phyloP scores from a whole-genome alignment of 2,113 vertebrate species.

The Dasyurus viverrinus region DNA sequence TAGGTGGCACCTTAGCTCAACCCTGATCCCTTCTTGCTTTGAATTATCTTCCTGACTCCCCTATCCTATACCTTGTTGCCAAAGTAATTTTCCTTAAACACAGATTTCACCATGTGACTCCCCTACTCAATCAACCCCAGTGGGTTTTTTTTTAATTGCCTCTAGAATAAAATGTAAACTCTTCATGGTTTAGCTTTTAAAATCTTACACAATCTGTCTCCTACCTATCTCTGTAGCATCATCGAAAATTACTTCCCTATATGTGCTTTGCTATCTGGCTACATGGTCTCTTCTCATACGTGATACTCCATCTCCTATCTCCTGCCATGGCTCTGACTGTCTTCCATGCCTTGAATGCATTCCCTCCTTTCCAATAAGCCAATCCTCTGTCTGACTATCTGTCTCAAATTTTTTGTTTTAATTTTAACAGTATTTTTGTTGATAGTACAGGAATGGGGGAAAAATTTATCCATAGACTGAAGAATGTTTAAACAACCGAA shows the following conservation, averaged over 20 bases:
- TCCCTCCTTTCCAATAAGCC: background rate
- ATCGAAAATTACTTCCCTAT: background rate
- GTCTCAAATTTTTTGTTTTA: background rate
- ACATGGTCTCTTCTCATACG: background rate
- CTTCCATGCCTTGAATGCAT: background rate
- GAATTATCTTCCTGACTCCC: background rate
- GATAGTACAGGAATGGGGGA: background rate
- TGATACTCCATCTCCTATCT: background rate
- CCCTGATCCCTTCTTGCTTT: background rate
- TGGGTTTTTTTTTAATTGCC: background rate
- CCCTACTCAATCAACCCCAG: background rate
- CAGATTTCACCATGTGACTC: background rate
- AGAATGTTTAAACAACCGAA: too few species aligned
- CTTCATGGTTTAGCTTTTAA: background rate
- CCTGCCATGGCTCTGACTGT: background rate
- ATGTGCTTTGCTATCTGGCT: background rate
- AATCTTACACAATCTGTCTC: background rate
- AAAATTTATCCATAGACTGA: background rate
- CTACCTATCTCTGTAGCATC: background rate
- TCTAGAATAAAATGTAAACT: background rate
- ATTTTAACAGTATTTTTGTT: background rate
- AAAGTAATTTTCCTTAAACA: background rate
- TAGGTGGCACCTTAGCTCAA: background rate
- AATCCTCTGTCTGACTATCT: background rate
- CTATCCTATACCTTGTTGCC: background rate